These are phyloP conservation scores for Gymnogyps californianus DNA, from an alignment of 2,113 vertebrate species.

Conservation along the genomic window DNA sequence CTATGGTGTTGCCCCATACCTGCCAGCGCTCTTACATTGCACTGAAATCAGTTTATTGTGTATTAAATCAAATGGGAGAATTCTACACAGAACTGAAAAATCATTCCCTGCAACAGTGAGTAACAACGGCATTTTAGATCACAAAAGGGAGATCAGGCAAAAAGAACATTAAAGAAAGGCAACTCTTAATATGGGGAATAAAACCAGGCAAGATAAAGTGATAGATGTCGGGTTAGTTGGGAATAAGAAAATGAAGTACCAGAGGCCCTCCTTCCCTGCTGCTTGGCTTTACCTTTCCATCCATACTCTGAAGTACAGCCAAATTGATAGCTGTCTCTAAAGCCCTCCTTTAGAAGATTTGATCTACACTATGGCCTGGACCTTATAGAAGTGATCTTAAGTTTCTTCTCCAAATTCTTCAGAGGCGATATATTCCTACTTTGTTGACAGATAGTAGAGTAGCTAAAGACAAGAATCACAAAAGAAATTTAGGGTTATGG, in stretches of 20 bases:
- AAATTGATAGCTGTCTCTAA: not conserved
- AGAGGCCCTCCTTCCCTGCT: not conserved
- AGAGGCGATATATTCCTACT: not conserved
- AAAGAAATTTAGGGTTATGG: not conserved
- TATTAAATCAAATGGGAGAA: not conserved
- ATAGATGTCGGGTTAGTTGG: not conserved
- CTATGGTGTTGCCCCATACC: not conserved
- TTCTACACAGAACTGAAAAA: not conserved
- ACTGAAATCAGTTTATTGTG: not conserved
- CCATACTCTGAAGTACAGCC: not conserved
- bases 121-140: not conserved
- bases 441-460: not conserved
- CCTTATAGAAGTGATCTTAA: not conserved
- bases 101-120: not conserved
- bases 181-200: not conserved
- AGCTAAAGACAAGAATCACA: not conserved
- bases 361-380: not conserved
- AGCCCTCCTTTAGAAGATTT: not conserved
- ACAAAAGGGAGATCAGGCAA: not conserved
- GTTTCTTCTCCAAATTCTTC: not conserved
- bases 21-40: not conserved
- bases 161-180: not conserved
- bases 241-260: not conserved
- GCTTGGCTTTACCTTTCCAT: not conserved
- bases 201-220: not conserved